Evolutionary conservation across 2,797 vertebrate species (phyloP).

Genomic region (Gymnothorax reevesii): DNA sequence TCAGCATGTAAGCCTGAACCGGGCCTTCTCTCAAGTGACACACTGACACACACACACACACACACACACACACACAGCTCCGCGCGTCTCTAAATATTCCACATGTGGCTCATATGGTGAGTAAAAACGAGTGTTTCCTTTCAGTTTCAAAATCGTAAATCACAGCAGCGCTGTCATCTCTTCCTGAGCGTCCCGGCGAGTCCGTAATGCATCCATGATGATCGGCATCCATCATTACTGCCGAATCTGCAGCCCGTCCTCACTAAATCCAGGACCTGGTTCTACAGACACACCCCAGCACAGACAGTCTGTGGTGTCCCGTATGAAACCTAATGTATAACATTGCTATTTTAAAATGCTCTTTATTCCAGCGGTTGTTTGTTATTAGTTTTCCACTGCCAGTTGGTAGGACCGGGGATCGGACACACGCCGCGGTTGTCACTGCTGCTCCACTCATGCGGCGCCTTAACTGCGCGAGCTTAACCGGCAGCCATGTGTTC

Average conservation of each 20-base stretch:
- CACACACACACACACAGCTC: background rate
- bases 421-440: no score
- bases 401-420: no score
- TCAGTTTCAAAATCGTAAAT: background rate
- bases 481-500: no score
- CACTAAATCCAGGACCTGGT: background rate
- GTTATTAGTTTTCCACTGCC: no score
- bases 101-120: background rate
- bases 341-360: background rate
- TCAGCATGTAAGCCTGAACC: background rate
- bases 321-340: background rate
- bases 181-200: background rate
- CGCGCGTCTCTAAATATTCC: background rate
- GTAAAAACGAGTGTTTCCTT: background rate
- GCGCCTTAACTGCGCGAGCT: no score
- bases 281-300: background rate
- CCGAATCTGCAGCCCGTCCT: background rate
- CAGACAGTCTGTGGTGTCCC: background rate
- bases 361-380: no score
- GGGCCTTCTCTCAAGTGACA: background rate
- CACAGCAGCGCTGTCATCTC: background rate
- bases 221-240: background rate
- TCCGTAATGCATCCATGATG: background rate
- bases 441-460: no score
- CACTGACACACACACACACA: background rate